These are phyloP conservation scores for Ricordea florida DNA, from an alignment of 92 coral and sea anemone species.

Conservation along the genomic window DNA sequence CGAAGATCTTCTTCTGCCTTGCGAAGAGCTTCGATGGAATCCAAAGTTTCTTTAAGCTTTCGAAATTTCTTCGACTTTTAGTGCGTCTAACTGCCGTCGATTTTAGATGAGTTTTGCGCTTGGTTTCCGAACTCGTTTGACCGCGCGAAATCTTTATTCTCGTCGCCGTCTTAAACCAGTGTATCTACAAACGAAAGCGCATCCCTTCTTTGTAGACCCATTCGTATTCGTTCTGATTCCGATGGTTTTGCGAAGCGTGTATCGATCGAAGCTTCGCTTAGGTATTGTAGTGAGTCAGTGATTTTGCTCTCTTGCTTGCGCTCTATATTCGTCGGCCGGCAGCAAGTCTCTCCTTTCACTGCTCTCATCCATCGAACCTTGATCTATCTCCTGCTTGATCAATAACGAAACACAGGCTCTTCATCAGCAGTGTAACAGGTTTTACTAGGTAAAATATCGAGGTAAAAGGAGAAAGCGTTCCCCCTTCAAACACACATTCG, in stretches of 20 bases:
- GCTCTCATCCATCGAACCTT: neutral
- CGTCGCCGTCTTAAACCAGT: neutral
- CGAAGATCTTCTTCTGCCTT: constrained; percentile 14
- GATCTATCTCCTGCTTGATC: neutral
- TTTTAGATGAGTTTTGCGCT: constrained; percentile 1
- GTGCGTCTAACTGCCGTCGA: neutral
- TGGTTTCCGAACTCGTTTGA: constrained; percentile 10
- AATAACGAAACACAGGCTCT: neutral
- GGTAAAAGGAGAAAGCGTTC: neutral
- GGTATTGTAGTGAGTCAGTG: neutral
- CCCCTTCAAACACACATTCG: no score
- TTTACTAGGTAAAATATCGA: neutral
- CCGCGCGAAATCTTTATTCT: neutral
- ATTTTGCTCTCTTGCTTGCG: neutral
- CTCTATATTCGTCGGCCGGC: neutral
- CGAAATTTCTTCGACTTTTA: no score
- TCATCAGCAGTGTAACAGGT: neutral
- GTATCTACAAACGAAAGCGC: neutral
- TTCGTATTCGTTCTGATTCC: neutral
- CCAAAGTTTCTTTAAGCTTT: no score
- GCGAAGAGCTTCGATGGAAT: constrained; percentile 6
- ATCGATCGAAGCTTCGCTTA: neutral
- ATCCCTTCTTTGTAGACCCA: neutral
- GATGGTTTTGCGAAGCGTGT: no score
- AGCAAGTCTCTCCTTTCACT: neutral